Evolutionary conservation across 2,113 vertebrate genomes (phyloP).

Genomic region (Lepidothrix coronata): DNA sequence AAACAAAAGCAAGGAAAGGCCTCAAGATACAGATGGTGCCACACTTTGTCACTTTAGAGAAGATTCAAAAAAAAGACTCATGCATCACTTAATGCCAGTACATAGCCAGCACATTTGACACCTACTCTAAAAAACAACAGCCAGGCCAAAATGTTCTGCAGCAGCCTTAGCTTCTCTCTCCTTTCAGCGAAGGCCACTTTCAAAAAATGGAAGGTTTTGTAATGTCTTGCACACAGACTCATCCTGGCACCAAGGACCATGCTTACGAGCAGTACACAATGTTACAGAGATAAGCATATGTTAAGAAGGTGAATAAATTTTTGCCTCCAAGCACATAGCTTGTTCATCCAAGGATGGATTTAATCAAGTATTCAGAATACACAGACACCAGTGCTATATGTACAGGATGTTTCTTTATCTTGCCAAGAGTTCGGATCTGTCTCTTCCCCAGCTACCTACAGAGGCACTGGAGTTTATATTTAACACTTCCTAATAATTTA

Average conservation of each 20-base stretch:
- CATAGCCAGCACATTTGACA: background rate
- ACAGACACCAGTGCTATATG: accelerated
- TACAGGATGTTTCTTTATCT: background rate
- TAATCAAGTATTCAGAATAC: background rate
- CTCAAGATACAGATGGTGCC: background rate
- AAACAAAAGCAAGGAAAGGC: background rate
- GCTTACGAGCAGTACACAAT: background rate
- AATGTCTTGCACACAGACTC: background rate
- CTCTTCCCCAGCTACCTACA: background rate
- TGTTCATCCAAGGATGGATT: background rate
- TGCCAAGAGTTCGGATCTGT: background rate
- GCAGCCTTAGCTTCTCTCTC: background rate
- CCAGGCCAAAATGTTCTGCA: background rate
- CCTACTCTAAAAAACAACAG: background rate
- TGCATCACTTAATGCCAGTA: background rate
- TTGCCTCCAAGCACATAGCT: background rate
- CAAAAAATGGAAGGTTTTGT: background rate
- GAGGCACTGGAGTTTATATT: background rate
- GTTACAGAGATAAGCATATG: background rate
- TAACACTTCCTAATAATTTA: background rate
- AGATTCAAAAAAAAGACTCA: background rate
- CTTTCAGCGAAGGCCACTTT: background rate
- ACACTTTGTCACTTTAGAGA: background rate
- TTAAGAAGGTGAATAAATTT: background rate
- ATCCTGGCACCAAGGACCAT: background rate